Evolutionary conservation across 2,113 vertebrate genomes (phyloP).

Genomic region (Lathamus discolor): DNA sequence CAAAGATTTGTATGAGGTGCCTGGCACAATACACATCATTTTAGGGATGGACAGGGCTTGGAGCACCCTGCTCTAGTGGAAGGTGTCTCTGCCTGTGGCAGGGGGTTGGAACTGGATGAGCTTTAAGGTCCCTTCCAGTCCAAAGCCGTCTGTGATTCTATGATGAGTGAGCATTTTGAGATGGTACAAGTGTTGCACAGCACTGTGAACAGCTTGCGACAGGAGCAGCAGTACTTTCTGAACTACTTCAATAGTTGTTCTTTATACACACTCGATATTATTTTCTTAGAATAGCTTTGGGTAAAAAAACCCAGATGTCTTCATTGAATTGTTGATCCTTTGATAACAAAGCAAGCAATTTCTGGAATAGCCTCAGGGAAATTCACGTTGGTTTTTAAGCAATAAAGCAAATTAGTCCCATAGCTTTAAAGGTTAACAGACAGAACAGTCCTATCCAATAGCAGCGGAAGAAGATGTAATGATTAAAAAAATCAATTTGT

Average conservation of each 20-base stretch:
- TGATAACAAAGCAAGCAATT: constrained; percentile 31
- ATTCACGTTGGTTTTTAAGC: constrained; percentile 3
- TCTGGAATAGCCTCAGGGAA: constrained; percentile 25
- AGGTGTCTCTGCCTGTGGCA: background rate
- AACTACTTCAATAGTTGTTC: background rate
- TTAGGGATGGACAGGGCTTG: background rate
- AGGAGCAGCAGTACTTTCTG: background rate
- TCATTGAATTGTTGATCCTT: constrained; percentile 30
- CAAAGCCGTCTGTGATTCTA: background rate
- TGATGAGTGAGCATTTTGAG: background rate
- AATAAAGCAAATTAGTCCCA: constrained; percentile 50
- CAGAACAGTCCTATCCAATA: background rate
- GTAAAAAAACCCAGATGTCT: background rate
- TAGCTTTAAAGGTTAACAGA: constrained; percentile 41
- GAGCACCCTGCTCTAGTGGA: background rate
- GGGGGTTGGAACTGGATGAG: background rate
- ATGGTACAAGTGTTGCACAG: background rate
- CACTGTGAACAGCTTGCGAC: background rate
- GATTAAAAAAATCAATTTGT: constrained; percentile 2
- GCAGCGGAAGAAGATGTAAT: background rate
- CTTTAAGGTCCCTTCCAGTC: background rate
- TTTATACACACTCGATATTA: background rate
- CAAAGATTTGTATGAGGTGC: background rate
- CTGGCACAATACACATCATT: background rate
- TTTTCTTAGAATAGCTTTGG: background rate